A percentile compares a stretch with the other conserved stretches of the same genome.
Conservation (phyloP, 64 coral and sea anemone genomes). For the Montipora capricornis region DNA sequence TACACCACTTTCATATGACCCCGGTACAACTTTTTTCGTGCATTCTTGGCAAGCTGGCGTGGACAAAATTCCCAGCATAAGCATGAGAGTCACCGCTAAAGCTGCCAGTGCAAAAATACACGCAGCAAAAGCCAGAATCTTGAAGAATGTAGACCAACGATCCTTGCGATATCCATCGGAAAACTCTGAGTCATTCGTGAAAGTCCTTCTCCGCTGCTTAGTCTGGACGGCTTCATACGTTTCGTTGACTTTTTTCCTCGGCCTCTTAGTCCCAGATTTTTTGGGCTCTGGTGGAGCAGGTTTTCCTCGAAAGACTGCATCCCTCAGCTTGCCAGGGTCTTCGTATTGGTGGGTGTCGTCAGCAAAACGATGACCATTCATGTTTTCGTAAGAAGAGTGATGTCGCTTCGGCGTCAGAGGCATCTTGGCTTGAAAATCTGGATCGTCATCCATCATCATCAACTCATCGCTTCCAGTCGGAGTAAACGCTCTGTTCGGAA, state of each 20-base stretch:
- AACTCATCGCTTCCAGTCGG: constrained; percentile 20
- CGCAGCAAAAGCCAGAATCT: neutral
- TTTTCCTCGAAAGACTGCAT: constrained; percentile 21
- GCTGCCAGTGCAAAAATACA: constrained; percentile 31
- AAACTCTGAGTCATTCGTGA: neutral
- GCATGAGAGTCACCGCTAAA: constrained; percentile 1
- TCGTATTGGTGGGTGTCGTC: constrained; percentile 66
- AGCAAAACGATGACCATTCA: constrained; percentile 23
- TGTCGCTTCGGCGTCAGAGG: constrained; percentile 31
- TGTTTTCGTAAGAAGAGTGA: constrained; percentile 72
- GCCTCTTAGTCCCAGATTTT: constrained; percentile 25
- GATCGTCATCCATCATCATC: constrained; percentile 43
- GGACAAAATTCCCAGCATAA: constrained; percentile 10
- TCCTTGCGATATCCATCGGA: constrained; percentile 3
- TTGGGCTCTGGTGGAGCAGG: constrained; percentile 6
- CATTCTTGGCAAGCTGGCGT: constrained; percentile 31
- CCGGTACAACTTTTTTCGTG: constrained; percentile 3
- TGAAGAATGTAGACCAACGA: neutral
- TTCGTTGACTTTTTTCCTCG: constrained; percentile 69
- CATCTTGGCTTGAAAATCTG: constrained; percentile 16
- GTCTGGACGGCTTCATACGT: constrained; percentile 38
- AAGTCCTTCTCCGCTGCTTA: constrained; percentile 18
- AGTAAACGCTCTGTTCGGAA: constrained; percentile 60
- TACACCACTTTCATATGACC: neutral
- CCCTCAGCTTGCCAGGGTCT: constrained; percentile 31